A percentile compares a stretch with the other conserved stretches of the same genome.
Conservation (phyloP, 2,797 vertebrate genomes). For the Rousettus madagascariensis region DNA sequence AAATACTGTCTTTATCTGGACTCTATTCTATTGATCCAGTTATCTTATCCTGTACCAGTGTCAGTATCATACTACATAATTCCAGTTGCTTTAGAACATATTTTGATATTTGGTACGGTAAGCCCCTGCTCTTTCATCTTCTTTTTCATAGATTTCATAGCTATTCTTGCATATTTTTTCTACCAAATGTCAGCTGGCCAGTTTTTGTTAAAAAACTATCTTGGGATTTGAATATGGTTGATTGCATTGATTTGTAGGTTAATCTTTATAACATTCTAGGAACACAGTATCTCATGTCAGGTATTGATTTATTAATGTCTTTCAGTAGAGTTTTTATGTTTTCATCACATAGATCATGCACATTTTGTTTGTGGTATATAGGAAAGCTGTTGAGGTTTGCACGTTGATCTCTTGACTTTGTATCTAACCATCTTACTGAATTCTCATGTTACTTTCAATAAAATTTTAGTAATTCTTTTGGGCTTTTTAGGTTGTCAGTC, state of each 20-base stretch:
- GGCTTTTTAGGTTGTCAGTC: no score
- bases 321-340: not conserved
- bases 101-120: not conserved
- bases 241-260: not conserved
- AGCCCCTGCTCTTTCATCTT: not conserved
- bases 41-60: not conserved
- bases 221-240: not conserved
- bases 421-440: no score
- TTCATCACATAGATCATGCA: not conserved
- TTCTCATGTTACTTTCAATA: no score
- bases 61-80: not conserved
- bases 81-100: not conserved
- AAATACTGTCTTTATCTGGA: not conserved
- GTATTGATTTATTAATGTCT: not conserved
- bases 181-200: not conserved
- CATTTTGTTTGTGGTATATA: no score
- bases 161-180: not conserved
- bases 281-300: not conserved
- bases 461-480: no score
- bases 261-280: not conserved
- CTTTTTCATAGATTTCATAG: not conserved
- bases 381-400: no score
- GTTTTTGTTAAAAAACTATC: not conserved
- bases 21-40: not conserved
- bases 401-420: no score